Base-by-base conservation (phyloP, 1,140 invertebrate species). In the Zaprionus lachaisei region DNA sequence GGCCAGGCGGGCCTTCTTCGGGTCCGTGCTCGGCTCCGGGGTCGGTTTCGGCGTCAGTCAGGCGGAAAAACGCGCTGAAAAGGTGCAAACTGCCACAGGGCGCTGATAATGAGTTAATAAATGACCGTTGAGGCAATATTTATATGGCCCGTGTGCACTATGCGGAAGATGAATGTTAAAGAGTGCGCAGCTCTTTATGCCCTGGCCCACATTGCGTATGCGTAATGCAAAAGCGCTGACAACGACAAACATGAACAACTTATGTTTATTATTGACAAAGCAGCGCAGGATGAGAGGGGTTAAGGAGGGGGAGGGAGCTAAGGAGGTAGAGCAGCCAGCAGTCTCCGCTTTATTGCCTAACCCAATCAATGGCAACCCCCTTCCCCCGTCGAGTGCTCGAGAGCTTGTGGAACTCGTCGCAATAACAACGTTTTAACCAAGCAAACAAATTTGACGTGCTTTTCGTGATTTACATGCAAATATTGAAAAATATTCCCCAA, bases 401-500 rank as follows among this genome's bases (percentile, higher is more conserved):
- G 26, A 64, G 57, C 44, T 57, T 62, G 80, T 63, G 64, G 26
- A 65, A 70, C 26, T 62, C 87, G 81, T 83, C 84, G 85, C 85
- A 89, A 89, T 89, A 89, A 89, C 84, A 81, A 84, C 79, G 89
- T 87, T 84, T 84, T 84, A 91, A 91, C 87, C 83, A 91, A 85
- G 82, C 82, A 89, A 89, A 90, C 81, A 91, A 83, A 81, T 91
- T 92, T 92, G 90, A 92, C 90, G 90, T 92, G 91, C 90, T 90
- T 92, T 92, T 86, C 90, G 90, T 92, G 90, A 92, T 92, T 92
- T 92, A 84, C 90, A 92, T 92, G 90, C 90, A 92, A 92, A 92
- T 92, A 92, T 91, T 90, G 85, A 90, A 90, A 90, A 90, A 90
- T 90, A 90, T 90, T 90, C 85, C 85, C 85, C 85, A 90, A 90